Percentiles rank a stretch among this genome's conserved stretches.
These are phyloP conservation scores for Syndactyla subalaris DNA, from an alignment of 2,797 vertebrate genomes.

Conservation along the genomic window DNA sequence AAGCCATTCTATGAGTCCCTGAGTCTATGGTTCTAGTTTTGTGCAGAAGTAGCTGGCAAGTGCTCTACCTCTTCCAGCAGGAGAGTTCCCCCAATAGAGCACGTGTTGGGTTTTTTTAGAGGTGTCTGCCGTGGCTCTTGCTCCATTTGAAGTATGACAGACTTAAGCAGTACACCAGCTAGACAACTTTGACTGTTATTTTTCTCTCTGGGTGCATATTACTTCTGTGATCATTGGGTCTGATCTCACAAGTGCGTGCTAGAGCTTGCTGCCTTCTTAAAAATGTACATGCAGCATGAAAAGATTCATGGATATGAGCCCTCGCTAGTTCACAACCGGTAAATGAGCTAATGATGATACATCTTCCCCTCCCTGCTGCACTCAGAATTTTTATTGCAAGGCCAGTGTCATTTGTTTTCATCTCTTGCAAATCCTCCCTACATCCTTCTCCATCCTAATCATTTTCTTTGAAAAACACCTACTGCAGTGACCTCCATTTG, in stretches of 20 bases:
- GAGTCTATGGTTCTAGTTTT: neutral
- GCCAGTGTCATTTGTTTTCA: constrained; percentile 64
- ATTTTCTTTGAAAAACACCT: constrained; percentile 55
- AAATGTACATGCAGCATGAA: neutral
- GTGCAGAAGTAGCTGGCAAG: neutral
- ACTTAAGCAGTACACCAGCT: neutral
- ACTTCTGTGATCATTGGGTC: neutral
- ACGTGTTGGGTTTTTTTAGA: fast-evolving
- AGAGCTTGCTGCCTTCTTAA: constrained; percentile 17
- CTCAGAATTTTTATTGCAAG: constrained; percentile 68
- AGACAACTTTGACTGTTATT: neutral
- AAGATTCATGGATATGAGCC: constrained; percentile 60
- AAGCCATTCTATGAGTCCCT: neutral
- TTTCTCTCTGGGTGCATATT: neutral
- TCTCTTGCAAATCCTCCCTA: constrained; percentile 57
- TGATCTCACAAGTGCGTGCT: neutral
- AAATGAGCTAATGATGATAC: constrained; percentile 72
- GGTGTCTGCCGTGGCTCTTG: neutral
- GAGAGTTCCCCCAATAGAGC: neutral
- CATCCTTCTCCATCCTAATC: neutral
- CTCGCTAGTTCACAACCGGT: constrained; percentile 50
- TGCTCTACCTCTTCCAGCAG: neutral
- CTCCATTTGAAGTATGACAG: fast-evolving
- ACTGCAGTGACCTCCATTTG: constrained; percentile 59
- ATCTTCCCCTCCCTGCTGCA: constrained; percentile 56